Evolutionary conservation across 2,888 invertebrate genomes (phyloP), one percentile per base, ranked within the genome.

Genomic region (Campoplex nolae): DNA sequence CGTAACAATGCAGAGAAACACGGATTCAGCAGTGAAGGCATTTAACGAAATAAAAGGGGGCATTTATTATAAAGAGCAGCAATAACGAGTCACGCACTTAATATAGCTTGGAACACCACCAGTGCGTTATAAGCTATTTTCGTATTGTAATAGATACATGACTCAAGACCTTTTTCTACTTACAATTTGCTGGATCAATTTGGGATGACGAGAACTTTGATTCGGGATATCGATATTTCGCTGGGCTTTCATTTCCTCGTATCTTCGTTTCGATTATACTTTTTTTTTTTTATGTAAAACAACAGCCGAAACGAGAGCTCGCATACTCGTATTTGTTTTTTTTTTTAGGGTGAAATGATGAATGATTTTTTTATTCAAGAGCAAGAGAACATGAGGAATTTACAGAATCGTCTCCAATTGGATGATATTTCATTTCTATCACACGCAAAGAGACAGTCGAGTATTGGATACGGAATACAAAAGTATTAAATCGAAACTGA

Each of bases 311-410:
- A 32, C 16, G 35, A 38, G 38, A 32, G 42, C 58, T 42, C 62
- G 58, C 82, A 70, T 70, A 67, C 67, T 74, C 75, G 82, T 48
- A 38, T 38, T 38, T 3, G 54, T 85, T 23, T 38, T 3, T 62
- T 85, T 62, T 48, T 74, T 51, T 45, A 48, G 77, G 68, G 82
- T 74, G 48, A 58, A 70, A 79, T 85, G 85, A 85, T 82, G 68
- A 58, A 85, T 82, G 78, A 56, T 51, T 51, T 62, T 32, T 42
- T 62, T 16, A 18, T 78, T 42, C 9, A 28, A 35, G 28, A 56
- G 45, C 38, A 6, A 8, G 28, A 62, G 32, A 23, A 7, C 42
- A 74, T 78, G 78, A 78, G 68, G 82, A 82, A 75, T 85, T 85
- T 74, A 82, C 42, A 32, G 77, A 48, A 28, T 71, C 75, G 68